Evolutionary conservation across 1,140 invertebrate species (phyloP), one percentile per base, ranked within the genome.

Genomic region (Diploscapter pachys): DNA sequence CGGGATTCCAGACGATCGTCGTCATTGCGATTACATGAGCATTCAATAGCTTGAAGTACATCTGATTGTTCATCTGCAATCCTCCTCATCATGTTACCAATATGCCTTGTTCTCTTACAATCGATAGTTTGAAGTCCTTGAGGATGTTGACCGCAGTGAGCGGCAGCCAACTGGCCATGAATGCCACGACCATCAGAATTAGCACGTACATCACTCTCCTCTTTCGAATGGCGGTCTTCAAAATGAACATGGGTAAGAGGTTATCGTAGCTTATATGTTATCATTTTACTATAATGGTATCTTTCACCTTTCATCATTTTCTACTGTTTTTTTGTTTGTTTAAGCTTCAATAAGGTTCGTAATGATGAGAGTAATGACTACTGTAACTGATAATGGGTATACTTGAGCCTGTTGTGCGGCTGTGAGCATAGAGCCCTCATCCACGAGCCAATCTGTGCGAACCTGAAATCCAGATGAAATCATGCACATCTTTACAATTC

Each of bases 1-100:
- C 69, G 49, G 83, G 83, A 77, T 85, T 85, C 59, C 81, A 85
- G 53, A 85, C 83, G 61, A 85, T 80, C 4, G 82, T 81, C 13
- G 82, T 81, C 83, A 85, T 85, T 8, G 83, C 83, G n/a, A 85
- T 78, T 4, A 80, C 82, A 63, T 85, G 82, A 8, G 77, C 83
- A 73, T 79, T 85, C 50, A 85, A 62, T 57, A 85, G 59, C 55
- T 85, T 85, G 78, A 85, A 85, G 63, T 85, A 85, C 81, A 84
- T 85, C 63, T 68, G 66, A 80, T 31, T 66, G 9, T 62, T 69
- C 52, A 68, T 67, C 3, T 65, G 13, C 13, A 76, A 53, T 4
- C 54, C 52, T 31, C 31, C 31, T 31, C 1, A 31, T 31, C 31
- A 31, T 31, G 0, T 31, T 1, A 31, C 1, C 31, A 31, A 31